Percentiles rank a stretch among this genome's conserved stretches.
Conservation (phyloP, 30 jellyfish, hydroid and myxozoan genomes). For the Mastigias papua region DNA sequence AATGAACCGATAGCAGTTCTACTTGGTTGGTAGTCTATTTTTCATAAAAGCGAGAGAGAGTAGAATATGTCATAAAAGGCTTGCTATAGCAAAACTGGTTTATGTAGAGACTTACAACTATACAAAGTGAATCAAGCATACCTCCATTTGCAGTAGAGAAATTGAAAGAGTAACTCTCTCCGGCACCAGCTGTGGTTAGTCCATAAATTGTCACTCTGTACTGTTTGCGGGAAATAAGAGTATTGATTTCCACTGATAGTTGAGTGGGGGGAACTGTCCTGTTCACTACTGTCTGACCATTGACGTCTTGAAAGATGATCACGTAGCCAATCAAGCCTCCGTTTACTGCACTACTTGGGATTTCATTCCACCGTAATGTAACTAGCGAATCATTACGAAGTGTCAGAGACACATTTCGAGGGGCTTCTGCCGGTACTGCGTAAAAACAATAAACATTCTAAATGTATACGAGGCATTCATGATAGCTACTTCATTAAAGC, state of each 20-base stretch:
- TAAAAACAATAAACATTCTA: not conserved
- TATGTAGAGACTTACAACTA: no score
- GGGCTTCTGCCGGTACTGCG: conserved; percentile 49
- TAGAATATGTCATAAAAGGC: no score
- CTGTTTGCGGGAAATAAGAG: conserved; percentile 23
- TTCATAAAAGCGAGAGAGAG: no score
- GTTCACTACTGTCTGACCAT: conserved; percentile 24
- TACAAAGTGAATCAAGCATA: no score
- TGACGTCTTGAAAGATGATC: conserved; percentile 8
- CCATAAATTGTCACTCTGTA: conserved; percentile 57
- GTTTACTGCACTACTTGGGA: conserved; percentile 26
- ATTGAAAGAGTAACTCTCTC: conserved; percentile 31
- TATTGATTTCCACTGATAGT: conserved; percentile 1
- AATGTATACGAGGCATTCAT: no score
- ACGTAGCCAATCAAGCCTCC: conserved; percentile 59
- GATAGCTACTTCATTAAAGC: no score
- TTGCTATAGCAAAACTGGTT: no score
- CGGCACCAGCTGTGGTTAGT: conserved; percentile 54
- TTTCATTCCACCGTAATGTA: conserved; percentile 33
- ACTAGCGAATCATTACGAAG: conserved; percentile 42
- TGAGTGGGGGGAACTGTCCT: conserved; percentile 36
- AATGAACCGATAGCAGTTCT: no score
- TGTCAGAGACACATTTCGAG: conserved; percentile 37
- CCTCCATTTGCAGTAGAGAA: conserved; percentile 79
- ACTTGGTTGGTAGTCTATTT: no score